Evolutionary conservation across 2,888 invertebrate genomes (phyloP).

Genomic region (Tenthredo amoena): DNA sequence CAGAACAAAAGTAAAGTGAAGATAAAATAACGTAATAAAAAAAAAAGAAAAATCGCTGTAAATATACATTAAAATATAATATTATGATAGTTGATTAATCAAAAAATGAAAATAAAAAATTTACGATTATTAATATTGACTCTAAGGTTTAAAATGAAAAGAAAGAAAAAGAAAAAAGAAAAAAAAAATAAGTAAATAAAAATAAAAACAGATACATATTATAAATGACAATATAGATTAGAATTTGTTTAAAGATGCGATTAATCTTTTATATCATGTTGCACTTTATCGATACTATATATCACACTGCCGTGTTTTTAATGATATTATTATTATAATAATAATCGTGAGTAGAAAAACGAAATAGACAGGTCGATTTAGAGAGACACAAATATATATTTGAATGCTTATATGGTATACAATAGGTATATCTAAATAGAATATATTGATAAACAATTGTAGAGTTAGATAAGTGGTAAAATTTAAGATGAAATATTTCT

Average conservation of each 20-base stretch:
- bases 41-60: conserved; percentile 31
- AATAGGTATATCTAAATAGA: background rate
- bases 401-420: background rate
- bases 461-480: conserved; percentile 7
- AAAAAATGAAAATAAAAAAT: conserved; percentile 24
- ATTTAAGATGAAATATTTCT: background rate
- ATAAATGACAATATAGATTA: conserved; percentile 50
- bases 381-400: background rate
- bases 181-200: too few relatives aligned
- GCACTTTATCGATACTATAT: conserved; percentile 43
- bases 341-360: conserved; percentile 17
- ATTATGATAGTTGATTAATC: conserved; percentile 31
- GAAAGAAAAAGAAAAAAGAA: background rate
- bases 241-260: conserved; percentile 48
- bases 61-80: conserved; percentile 22
- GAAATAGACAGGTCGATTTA: conserved; percentile 5
- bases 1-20: background rate
- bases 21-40: background rate
- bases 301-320: conserved; percentile 46
- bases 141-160: conserved; percentile 11
- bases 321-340: background rate
- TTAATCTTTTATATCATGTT: conserved; percentile 37
- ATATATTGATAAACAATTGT: background rate
- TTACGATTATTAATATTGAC: background rate
- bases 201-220: background rate